Base-by-base conservation (phyloP, 2,888 invertebrate species). In the Ceraclea dissimilis region DNA sequence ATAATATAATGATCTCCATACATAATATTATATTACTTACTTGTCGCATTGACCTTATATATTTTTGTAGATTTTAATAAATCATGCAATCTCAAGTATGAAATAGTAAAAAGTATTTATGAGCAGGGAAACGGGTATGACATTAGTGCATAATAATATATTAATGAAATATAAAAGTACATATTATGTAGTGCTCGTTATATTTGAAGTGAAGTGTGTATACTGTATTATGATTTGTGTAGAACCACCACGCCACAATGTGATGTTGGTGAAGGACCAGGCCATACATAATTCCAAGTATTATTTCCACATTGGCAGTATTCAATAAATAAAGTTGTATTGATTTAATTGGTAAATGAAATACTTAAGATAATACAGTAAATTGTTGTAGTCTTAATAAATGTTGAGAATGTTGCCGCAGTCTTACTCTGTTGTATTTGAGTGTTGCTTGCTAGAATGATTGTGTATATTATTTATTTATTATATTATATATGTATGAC, bases 381-480 rank as follows among this genome's bases (percentile, higher is more conserved):
- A 26, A 26, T 10, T 26, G 26, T 26, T 26, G 10, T 10, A 26
- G 5, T 26, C 26, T 26, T 26, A 10, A 26, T 10, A 6, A 26
- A 47, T 18, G 20, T 43, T 43, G 43, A 47, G 11, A 47, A 17
- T 47, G 47, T 47, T 48, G 58, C 61, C 55, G 62, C 62, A 58
- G 58, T 51, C n/a, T 48, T 46, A 58, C 56, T 56, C 59, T 61
- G 57, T 59, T 61, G 59, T 61, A 59, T 54, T 58, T 52, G 56
- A 58, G 60, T 59, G 58, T 39, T 39, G 60, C 60, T 60, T 61
- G 50, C 59, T 62, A 60, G 62, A 56, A 55, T 54, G 54, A 59
- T 57, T 47, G 62, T 59, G 59, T 62, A 59, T 62, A 60, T 58
- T 50, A 56, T 58, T 55, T 54, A 56, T 39, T 55, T 54, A 56